Conservation (phyloP, 2,113 vertebrate species). For the Eptatretus burgeri region DNA sequence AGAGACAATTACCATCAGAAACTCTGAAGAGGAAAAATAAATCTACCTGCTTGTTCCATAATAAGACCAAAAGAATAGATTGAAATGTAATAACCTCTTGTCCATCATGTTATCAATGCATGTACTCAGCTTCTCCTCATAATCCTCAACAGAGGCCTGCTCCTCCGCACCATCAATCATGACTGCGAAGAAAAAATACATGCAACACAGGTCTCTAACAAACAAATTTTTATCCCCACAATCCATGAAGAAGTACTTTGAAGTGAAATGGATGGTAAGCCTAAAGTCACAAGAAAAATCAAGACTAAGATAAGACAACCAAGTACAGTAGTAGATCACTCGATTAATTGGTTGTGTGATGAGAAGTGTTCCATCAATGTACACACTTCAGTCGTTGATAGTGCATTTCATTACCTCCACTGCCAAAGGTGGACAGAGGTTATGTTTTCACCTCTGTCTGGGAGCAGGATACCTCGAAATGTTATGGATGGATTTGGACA, state of each 20-base stretch:
- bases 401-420: too few relatives aligned
- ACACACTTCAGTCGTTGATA: too few relatives aligned
- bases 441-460: too few relatives aligned
- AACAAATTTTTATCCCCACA: background rate
- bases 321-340: background rate
- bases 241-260: background rate
- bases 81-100: slow-evolving; percentile 21
- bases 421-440: too few relatives aligned
- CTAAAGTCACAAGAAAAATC: background rate
- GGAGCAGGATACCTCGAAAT: too few relatives aligned
- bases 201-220: background rate
- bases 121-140: slow-evolving; percentile 55
- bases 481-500: too few relatives aligned
- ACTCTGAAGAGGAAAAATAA: background rate
- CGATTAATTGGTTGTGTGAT: background rate
- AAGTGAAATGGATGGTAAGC: background rate
- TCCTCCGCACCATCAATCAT: slow-evolving; percentile 31
- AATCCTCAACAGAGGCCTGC: slow-evolving; percentile 42
- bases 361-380: too few relatives aligned
- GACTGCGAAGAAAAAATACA: slow-evolving; percentile 16
- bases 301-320: background rate
- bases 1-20: background rate
- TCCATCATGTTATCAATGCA: slow-evolving; percentile 52
- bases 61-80: background rate
- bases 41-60: background rate